Base-by-base conservation (phyloP, 2,888 invertebrate genomes). In the Sabellastarte sp. region DNA sequence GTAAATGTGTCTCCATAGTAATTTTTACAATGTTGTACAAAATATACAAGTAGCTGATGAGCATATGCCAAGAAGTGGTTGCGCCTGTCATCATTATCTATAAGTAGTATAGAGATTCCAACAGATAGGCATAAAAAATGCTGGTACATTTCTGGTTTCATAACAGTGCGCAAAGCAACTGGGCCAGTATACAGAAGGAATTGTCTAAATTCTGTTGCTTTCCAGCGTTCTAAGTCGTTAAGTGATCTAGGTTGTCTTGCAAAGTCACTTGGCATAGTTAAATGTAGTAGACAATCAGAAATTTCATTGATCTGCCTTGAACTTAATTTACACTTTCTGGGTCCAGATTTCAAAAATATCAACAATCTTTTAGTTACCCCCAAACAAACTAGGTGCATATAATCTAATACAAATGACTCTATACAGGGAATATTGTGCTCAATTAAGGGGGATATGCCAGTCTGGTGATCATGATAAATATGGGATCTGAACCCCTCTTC, bases 321-420 rank as follows among this genome's bases (percentile, higher is more conserved):
- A 50, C 52, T 59, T 26, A 69, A 30, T 26, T 65, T 58, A 5
- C 59, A 55, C n/a, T 52, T 57, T 20, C 63, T 5, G 26, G 69
- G 68, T 5, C 74, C 76, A 62, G 63, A 68, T 26, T 69, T 66
- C 71, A 73, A 74, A 24, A 68, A 41, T 5, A 59, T 5, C 31
- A 76, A 31, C 2, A 75, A 30, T 26, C 68, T 62, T 63, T 66
- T 72, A 32, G 68, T 62, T 3, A 78, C 74, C 60, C 79, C 79
- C 10, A 77, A 59, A 58, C 75, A 77, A 2, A 75, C 71, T 5
- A 75, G 67, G 61, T 80, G 79, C 79, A n/a, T n/a, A n/a, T n/a
- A n/a, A n/a, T n/a, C n/a, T n/a, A n/a, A n/a, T n/a, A n/a, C n/a
- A n/a, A n/a, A n/a, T n/a, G n/a, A n/a, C n/a, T n/a, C n/a, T n/a